Base-by-base conservation (phyloP, 2,113 vertebrate species). In the Globicephala melas region DNA sequence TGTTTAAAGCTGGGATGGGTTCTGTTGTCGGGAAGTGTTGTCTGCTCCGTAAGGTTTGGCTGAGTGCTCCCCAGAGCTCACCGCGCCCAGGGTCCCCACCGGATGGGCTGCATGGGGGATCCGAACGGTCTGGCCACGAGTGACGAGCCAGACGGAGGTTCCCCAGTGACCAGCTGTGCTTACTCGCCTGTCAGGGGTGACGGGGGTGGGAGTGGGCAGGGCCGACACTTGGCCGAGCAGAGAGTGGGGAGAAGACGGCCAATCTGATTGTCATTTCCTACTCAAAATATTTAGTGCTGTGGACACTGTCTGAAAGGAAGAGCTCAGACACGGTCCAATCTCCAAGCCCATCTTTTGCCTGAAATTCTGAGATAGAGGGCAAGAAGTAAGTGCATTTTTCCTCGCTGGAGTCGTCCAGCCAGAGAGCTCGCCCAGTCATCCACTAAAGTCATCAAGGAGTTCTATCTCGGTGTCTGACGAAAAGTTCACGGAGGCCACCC, bases 1-100 rank as follows among this genome's bases (percentile, higher is more conserved):
- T 74, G 53, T 9, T 26, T 25, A 3, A 2, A 9, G 1, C 36
- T 44, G 50, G 13, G n/a, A 14, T 1, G 1, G 15, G 0, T 18
- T 85, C 76, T 33, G 31, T 44, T 58, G 6, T 14, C n/a, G 26
- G n/a, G 58, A 23, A 23, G 2, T 6, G 21, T 11, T 33, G 31
- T 33, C 53, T 53, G 44, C 21, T 0, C 1, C 0, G 2, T 21
- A 7, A 44, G 63, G 13, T 20, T 12, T 71, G 38, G 28, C 38
- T 13, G 5, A 8, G 50, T 21, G 36, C 38, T 4, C 50, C 10
- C 14, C 53, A 3, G n/a, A 63, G 71, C 55, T 7, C 15, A 21
- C 21, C 1, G 1, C 28, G 0, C 10, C 18, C 73, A 8, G 17
- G 36, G 25, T 8, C 31, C 86, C 53, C 68, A 8, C 20, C 3